Evolutionary conservation across 2,797 vertebrate species (phyloP).

Genomic region (Artibeus jamaicensis): DNA sequence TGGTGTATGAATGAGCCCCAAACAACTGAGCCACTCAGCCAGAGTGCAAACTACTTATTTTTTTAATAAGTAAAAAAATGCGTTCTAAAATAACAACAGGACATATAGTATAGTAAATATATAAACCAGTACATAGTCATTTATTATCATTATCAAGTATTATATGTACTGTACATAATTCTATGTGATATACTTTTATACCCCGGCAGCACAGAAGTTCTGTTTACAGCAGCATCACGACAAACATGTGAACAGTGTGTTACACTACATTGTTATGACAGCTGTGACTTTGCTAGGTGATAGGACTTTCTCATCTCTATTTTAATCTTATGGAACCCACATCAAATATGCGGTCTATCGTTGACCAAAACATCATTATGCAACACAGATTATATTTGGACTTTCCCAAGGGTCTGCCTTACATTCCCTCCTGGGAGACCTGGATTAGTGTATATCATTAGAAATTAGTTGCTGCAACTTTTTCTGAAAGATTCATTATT

Average conservation of each 20-base stretch:
- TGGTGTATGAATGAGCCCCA: not conserved
- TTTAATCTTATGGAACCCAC: not conserved
- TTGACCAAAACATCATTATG: not conserved
- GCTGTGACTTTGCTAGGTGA: not conserved
- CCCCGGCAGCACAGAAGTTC: not conserved
- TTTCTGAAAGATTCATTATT: not conserved
- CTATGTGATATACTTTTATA: not conserved
- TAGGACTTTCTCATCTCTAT: not conserved
- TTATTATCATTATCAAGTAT: not conserved
- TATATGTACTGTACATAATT: not conserved
- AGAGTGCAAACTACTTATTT: not conserved
- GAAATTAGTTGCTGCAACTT: not conserved
- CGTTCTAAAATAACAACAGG: not conserved
- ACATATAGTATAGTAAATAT: not conserved
- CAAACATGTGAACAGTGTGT: not conserved
- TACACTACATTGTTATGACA: not conserved
- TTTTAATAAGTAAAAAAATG: not conserved
- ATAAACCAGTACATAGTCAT: not conserved
- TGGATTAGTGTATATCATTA: not conserved
- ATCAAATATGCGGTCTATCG: not conserved
- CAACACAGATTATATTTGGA: not conserved
- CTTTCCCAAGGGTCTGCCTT: not conserved
- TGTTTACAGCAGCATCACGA: not conserved
- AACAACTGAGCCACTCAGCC: not conserved
- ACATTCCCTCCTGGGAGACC: not conserved